Conservation (phyloP, 2,113 vertebrate genomes). For the Rhea pennata region DNA sequence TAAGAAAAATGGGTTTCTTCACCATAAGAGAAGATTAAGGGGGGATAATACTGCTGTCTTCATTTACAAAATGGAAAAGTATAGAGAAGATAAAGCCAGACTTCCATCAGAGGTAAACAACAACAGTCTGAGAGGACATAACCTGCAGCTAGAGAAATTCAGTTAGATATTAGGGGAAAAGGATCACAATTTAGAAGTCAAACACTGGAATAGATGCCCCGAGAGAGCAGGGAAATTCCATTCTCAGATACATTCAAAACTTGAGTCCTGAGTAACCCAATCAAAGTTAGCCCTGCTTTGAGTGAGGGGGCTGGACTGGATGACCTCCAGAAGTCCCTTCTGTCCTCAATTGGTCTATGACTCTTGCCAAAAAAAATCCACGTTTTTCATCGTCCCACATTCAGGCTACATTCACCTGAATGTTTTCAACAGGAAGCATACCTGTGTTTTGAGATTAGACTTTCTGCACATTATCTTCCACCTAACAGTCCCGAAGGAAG, state of each 20-base stretch:
- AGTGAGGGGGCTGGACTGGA: background rate
- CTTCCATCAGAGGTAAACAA: background rate
- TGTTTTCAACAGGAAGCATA: background rate
- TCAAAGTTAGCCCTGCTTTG: background rate
- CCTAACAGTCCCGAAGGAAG: background rate
- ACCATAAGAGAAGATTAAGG: background rate
- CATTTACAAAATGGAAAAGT: background rate
- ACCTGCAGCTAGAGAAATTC: background rate
- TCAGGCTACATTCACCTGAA: background rate
- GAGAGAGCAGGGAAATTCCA: background rate
- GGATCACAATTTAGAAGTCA: background rate
- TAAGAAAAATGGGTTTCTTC: background rate
- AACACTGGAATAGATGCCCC: background rate
- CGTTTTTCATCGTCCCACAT: background rate
- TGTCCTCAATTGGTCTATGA: background rate
- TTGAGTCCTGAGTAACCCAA: background rate
- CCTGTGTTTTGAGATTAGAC: background rate
- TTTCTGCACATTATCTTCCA: background rate
- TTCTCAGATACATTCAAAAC: background rate
- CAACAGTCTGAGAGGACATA: background rate
- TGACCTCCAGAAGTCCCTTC: background rate
- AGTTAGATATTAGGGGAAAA: background rate
- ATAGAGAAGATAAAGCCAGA: background rate
- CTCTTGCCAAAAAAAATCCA: background rate
- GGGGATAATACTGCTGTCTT: background rate